phyloP scores from a whole-genome alignment of 2,113 vertebrate genomes.

The Hippocampus mohnikei region DNA sequence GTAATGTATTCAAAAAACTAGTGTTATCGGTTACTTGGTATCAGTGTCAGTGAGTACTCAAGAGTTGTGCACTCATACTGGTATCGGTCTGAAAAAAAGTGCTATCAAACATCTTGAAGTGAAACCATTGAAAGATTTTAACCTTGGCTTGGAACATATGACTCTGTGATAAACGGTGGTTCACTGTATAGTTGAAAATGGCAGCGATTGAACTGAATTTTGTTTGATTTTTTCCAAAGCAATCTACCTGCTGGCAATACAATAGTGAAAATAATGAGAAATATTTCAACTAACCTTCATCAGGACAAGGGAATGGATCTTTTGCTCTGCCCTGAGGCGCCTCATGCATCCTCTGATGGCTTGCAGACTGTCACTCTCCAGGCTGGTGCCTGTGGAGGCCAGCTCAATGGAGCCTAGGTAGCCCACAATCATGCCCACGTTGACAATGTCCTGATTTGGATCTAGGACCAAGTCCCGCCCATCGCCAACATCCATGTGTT shows the following conservation, averaged over 20 bases:
- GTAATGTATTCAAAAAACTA: too few species aligned
- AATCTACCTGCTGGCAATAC: not conserved
- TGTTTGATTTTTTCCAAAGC: too few species aligned
- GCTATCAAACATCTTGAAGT: too few species aligned
- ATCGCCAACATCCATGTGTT: slow-evolving; percentile 63
- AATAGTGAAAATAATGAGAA: not conserved
- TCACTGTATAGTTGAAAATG: too few species aligned
- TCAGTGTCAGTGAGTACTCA: too few species aligned
- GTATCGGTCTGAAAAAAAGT: too few species aligned
- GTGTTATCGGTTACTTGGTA: too few species aligned
- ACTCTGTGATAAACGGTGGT: not conserved
- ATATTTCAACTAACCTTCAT: slow-evolving; percentile 73
- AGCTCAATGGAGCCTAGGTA: slow-evolving; percentile 96
- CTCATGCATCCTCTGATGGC: slow-evolving; percentile 96
- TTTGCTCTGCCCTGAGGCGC: slow-evolving; percentile 91
- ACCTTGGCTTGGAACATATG: too few species aligned
- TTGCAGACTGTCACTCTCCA: slow-evolving; percentile 91
- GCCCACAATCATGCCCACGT: slow-evolving; percentile 94
- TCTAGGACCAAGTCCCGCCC: slow-evolving; percentile 77
- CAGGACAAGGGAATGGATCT: slow-evolving; percentile 89
- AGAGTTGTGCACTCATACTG: too few species aligned
- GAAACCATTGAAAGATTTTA: too few species aligned
- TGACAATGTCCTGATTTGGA: slow-evolving; percentile 79
- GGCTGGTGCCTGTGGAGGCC: slow-evolving; percentile 82
- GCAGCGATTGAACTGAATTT: too few species aligned